These are phyloP conservation scores for Felis catus DNA, from an alignment of 2,113 vertebrate species.

Conservation along the genomic window F.catus_Fca126_mat1.0 CM031421.1:38861001-38861500, in stretches of 20 bases:
- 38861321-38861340: fast-evolving
- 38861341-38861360: neutral
- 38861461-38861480: neutral
- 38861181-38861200: neutral
- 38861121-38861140: neutral
- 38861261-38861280: neutral
- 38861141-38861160: neutral
- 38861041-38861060: neutral
- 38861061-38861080: neutral
- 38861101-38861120: neutral
- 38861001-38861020: fast-evolving
- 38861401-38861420: neutral
- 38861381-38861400: neutral
- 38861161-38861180: neutral
- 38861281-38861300: neutral
- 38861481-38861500: neutral
- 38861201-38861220: neutral
- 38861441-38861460: neutral
- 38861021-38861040: neutral
- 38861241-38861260: neutral
- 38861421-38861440: neutral
- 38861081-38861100: neutral
- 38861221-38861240: neutral
- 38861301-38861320: neutral
- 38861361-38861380: neutral